phyloP scores from a whole-genome alignment of 2,113 vertebrate genomes.

The Trochalopteron elliotii region DNA sequence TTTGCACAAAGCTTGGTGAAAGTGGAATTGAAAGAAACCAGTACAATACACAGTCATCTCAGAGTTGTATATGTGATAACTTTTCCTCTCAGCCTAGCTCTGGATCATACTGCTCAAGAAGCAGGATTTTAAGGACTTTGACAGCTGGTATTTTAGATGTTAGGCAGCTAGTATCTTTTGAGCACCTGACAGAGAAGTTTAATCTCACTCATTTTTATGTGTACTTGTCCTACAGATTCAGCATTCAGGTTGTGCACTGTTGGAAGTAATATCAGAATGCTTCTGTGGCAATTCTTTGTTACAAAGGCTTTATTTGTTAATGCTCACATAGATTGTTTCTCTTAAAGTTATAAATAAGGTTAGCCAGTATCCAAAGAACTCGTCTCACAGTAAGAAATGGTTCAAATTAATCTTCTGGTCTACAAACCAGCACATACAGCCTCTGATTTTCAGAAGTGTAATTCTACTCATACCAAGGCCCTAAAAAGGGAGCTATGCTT shows the following conservation, averaged over 20 bases:
- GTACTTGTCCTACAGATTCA: slow-evolving; percentile 5
- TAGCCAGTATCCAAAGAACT: neutral
- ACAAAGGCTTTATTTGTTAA: neutral
- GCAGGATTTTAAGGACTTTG: slow-evolving; percentile 47
- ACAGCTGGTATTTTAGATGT: slow-evolving; percentile 49
- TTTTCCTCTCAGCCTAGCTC: neutral
- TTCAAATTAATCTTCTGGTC: neutral
- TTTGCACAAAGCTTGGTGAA: slow-evolving; percentile 6
- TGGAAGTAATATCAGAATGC: neutral
- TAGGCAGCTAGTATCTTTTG: slow-evolving; percentile 35
- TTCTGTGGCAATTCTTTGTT: neutral
- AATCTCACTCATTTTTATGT: slow-evolving; percentile 53
- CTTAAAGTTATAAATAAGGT: neutral
- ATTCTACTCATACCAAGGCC: neutral
- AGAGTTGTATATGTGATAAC: neutral
- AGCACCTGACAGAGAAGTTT: slow-evolving; percentile 53
- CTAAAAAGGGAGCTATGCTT: neutral
- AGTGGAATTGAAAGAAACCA: neutral
- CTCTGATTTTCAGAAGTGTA: neutral
- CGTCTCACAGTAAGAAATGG: neutral
- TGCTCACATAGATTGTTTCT: neutral
- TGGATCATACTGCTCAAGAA: slow-evolving; percentile 1
- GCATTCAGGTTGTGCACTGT: neutral
- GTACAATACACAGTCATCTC: slow-evolving; percentile 8
- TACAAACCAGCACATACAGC: neutral